A percentile compares a stretch with the other conserved stretches of the same genome.
Evolutionary conservation across 2,888 invertebrate species (phyloP).

Genomic region (Meliscaeva auricollis): DNA sequence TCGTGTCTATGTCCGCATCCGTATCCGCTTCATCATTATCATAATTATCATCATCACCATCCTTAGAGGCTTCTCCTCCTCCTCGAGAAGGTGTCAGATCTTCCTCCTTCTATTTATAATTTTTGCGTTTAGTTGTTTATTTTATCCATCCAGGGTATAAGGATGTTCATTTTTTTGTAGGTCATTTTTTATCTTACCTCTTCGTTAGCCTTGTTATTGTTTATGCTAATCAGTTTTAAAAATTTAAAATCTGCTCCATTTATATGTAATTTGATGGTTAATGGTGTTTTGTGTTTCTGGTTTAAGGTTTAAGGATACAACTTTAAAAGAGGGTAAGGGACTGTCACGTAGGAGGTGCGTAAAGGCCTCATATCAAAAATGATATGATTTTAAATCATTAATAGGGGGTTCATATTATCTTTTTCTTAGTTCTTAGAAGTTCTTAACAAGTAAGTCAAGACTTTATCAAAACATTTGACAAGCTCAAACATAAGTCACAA

Average conservation of each 20-base stretch:
- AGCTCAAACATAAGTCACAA: too few relatives aligned
- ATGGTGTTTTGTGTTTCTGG: neutral
- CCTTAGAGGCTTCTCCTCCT: neutral
- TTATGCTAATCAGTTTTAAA: slow-evolving; percentile 51
- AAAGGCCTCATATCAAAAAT: too few relatives aligned
- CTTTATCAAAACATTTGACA: too few relatives aligned
- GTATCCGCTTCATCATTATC: neutral
- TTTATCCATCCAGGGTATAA: neutral
- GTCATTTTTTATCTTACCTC: neutral
- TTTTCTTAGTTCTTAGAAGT: too few relatives aligned
- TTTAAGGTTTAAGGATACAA: neutral
- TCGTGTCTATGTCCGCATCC: neutral
- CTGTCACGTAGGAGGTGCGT: too few relatives aligned
- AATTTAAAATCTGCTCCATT: slow-evolving; percentile 50
- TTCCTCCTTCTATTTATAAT: slow-evolving; percentile 16
- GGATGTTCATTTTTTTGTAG: neutral
- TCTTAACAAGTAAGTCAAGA: too few relatives aligned
- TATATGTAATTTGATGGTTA: slow-evolving; percentile 35
- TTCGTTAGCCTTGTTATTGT: slow-evolving; percentile 28
- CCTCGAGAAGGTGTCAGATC: slow-evolving; percentile 12
- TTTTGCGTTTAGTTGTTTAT: neutral
- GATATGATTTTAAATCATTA: too few relatives aligned
- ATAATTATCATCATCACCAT: neutral
- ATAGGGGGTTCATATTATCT: too few relatives aligned
- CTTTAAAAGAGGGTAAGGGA: neutral